Evolutionary conservation across 2,888 invertebrate genomes (phyloP), one percentile per base, ranked within the genome.

Genomic region (Xestoiulus laeticollis): DNA sequence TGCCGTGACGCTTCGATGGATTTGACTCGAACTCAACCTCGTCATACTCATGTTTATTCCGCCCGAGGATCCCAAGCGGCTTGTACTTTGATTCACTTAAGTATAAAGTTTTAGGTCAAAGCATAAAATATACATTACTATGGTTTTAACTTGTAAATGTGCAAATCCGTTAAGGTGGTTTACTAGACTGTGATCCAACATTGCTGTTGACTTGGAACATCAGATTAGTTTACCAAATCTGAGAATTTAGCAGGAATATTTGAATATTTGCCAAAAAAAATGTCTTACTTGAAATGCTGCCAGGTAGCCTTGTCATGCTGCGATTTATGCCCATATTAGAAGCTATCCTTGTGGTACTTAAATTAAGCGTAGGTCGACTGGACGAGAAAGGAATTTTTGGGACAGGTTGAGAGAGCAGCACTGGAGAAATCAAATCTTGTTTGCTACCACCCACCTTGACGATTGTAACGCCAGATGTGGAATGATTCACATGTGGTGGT

Each of bases 1-100:
- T 22, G 90, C 90, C 38, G 90, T 90, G 87, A 90, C 90, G 86
- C 90, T 90, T 14, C 90, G 89, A 88, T 90, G 89, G 85, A 90
- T 89, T 91, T 96, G 95, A 78, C 96, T 96, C 19, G 95, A 95
- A 89, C 96, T 96, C 89, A 96, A 91, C 68, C 96, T 94, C 12
- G 96, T 96, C 96, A 96, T 96, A 91, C 96, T 96, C 91, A 96
- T 96, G 91, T 96, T 96, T 5, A 96, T 93, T 0, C 96, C 96
- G 12, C 95, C 95, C 19, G 96, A 95, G n/a, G 90, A 90, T 43
- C 90, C 90, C 32, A 90, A 89, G 16, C 90, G 90, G 59, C 90
- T 89, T 22, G 89, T 90, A 89, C 90, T 90, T 88, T 90, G 90
- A 87, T 90, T 90, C 87, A 90, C 88, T 87, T 16, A 48, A 86